These are phyloP conservation scores for Drosophila birchii DNA, from an alignment of 2,888 invertebrate genomes.

Conservation along the genomic window DNA sequence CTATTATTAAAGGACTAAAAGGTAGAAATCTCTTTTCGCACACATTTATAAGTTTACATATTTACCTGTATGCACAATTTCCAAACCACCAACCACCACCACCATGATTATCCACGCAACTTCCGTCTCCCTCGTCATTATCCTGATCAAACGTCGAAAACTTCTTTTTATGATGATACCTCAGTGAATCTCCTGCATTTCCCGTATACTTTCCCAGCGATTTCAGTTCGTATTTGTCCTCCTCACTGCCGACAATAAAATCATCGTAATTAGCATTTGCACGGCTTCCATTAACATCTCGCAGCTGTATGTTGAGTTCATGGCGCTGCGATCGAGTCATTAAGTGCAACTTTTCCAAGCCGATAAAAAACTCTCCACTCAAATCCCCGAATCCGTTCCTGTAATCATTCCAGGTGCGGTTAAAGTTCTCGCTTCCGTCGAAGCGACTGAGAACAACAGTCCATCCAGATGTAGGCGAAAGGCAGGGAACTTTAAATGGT, in stretches of 20 bases:
- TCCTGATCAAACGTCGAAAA: neutral
- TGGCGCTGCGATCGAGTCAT: conserved; percentile 6
- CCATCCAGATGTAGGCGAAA: neutral
- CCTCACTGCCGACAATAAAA: neutral
- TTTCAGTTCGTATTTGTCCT: neutral
- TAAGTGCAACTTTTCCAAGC: conserved; percentile 11
- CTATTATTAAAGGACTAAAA: neutral
- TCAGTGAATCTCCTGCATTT: conserved; percentile 1
- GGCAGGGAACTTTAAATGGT: conserved; percentile 5
- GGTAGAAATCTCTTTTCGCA: neutral
- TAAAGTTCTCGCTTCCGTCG: conserved; percentile 10
- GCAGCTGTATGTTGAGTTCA: conserved; percentile 8
- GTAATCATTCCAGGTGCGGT: conserved; percentile 11
- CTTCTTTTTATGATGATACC: neutral
- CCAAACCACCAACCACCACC: conserved; percentile 5
- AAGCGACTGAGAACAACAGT: conserved; percentile 9
- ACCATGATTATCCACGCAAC: neutral
- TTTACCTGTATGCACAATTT: neutral
- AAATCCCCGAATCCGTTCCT: conserved; percentile 12
- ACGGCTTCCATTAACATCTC: neutral
- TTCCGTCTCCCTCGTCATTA: neutral
- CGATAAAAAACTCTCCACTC: conserved; percentile 13
- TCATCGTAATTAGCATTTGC: neutral
- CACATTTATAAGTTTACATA: too few species aligned
- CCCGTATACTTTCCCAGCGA: conserved; percentile 2